Conservation (phyloP, 92 coral and sea anemone species). For the Metridium senile region DNA sequence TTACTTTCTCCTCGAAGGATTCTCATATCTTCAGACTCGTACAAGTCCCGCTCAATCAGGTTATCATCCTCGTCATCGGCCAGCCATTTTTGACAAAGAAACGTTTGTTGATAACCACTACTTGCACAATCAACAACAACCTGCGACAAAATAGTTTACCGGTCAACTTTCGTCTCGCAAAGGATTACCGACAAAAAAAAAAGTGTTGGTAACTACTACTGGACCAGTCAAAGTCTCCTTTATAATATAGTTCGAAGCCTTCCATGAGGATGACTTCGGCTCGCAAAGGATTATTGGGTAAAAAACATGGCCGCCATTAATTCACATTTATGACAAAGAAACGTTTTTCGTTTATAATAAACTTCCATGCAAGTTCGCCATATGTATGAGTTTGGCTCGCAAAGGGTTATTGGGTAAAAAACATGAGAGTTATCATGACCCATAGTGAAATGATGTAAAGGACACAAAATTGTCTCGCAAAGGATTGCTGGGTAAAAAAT, state of each 20-base stretch:
- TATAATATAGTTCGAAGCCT: too few relatives aligned
- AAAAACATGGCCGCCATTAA: neutral
- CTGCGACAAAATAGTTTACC: slow-evolving; percentile 44
- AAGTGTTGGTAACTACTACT: too few relatives aligned
- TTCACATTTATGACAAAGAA: too few relatives aligned
- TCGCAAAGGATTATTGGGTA: neutral
- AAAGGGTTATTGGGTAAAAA: too few relatives aligned
- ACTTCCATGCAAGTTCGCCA: slow-evolving; percentile 94
- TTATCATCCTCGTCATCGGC: slow-evolving; percentile 98
- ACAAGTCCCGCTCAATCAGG: slow-evolving; percentile 88
- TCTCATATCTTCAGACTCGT: slow-evolving; percentile 98
- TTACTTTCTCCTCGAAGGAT: slow-evolving; percentile 86
- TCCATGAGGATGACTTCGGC: too few relatives aligned
- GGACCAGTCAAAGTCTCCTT: too few relatives aligned
- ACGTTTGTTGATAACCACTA: slow-evolving; percentile 88
- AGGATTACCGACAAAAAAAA: too few relatives aligned
- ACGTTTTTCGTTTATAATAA: slow-evolving; percentile 84
- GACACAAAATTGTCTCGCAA: too few relatives aligned
- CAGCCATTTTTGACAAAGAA: slow-evolving; percentile 94
- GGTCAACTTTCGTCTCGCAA: too few relatives aligned
- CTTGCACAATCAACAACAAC: slow-evolving; percentile 96
- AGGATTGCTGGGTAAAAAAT: neutral
- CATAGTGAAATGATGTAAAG: slow-evolving; percentile 89
- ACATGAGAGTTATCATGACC: slow-evolving; percentile 96
- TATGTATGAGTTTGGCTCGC: too few relatives aligned